phyloP scores from a whole-genome alignment of 2,797 vertebrate genomes.

The Pangasius krempfi region DNA sequence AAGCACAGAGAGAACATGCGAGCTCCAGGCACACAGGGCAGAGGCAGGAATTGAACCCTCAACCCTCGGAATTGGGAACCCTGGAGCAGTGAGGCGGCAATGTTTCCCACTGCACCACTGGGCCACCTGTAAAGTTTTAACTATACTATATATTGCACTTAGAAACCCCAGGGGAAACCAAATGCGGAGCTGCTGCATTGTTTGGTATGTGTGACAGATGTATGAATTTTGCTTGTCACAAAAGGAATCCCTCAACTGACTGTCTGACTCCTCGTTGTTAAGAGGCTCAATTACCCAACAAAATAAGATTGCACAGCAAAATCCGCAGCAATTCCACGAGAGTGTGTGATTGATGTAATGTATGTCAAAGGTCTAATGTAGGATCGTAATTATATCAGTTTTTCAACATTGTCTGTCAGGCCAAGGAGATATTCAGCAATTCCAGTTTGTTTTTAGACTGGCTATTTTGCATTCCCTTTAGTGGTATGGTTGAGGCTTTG shows the following conservation, averaged over 20 bases:
- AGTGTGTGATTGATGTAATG: neutral
- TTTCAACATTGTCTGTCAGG: neutral
- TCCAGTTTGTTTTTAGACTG: neutral
- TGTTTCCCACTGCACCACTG: neutral
- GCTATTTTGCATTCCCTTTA: neutral
- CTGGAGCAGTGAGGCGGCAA: neutral
- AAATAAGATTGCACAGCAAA: neutral
- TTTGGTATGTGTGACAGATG: neutral
- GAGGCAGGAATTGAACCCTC: too few species aligned
- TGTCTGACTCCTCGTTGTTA: neutral
- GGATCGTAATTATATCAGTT: conserved; percentile 1
- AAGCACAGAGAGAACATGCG: too few species aligned
- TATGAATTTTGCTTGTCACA: neutral
- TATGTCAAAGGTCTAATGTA: neutral
- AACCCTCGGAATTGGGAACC: too few species aligned
- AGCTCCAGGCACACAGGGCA: too few species aligned
- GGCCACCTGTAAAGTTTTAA: neutral
- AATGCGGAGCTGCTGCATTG: neutral
- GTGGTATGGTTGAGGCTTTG: conserved; percentile 3
- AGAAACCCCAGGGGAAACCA: neutral
- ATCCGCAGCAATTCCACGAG: neutral
- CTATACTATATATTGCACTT: neutral
- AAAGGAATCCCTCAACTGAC: neutral
- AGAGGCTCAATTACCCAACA: neutral
- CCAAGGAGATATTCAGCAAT: conserved; percentile 2